Conservation (phyloP, 35 echinoderm and acorn worm species). For the Apostichopus japonicus region DNA sequence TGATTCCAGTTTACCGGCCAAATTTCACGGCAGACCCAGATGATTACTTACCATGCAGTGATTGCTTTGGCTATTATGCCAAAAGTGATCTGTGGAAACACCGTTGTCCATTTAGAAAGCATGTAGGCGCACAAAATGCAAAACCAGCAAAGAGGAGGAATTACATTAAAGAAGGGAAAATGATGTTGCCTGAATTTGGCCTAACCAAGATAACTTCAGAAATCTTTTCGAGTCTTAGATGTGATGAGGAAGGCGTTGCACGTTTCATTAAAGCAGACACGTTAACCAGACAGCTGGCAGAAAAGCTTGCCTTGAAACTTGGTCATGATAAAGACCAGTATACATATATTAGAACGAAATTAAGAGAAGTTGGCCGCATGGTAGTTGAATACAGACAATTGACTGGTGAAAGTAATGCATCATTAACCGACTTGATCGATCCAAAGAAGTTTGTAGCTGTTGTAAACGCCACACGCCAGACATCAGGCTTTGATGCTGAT, state of each 20-base stretch:
- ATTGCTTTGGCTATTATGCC: slow-evolving; percentile 77
- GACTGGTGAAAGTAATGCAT: slow-evolving; percentile 56
- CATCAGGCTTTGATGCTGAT: slow-evolving; percentile 74
- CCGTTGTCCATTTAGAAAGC: slow-evolving; percentile 58
- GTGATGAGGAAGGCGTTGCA: slow-evolving; percentile 68
- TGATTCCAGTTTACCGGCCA: slow-evolving; percentile 83
- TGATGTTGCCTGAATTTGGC: slow-evolving; percentile 44
- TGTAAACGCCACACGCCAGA: slow-evolving; percentile 62
- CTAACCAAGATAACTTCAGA: slow-evolving; percentile 45
- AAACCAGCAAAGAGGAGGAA: not conserved
- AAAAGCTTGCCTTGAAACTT: slow-evolving; percentile 75
- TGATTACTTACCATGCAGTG: slow-evolving; percentile 80
- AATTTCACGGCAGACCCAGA: slow-evolving; percentile 69
- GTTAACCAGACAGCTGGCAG: slow-evolving; percentile 57
- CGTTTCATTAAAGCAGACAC: slow-evolving; percentile 67
- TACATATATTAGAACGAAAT: slow-evolving; percentile 68
- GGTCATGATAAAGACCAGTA: slow-evolving; percentile 80
- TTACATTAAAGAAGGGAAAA: slow-evolving; percentile 35
- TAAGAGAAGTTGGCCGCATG: slow-evolving; percentile 70
- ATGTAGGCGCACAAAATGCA: not conserved
- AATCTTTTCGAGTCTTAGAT: slow-evolving; percentile 64
- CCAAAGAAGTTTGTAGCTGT: slow-evolving; percentile 66
- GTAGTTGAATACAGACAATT: slow-evolving; percentile 55
- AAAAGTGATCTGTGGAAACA: slow-evolving; percentile 88
- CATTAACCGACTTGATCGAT: slow-evolving; percentile 65